These are phyloP conservation scores for Ispidina lecontei DNA, from an alignment of 2,797 vertebrate genomes.

Conservation along the genomic window DNA sequence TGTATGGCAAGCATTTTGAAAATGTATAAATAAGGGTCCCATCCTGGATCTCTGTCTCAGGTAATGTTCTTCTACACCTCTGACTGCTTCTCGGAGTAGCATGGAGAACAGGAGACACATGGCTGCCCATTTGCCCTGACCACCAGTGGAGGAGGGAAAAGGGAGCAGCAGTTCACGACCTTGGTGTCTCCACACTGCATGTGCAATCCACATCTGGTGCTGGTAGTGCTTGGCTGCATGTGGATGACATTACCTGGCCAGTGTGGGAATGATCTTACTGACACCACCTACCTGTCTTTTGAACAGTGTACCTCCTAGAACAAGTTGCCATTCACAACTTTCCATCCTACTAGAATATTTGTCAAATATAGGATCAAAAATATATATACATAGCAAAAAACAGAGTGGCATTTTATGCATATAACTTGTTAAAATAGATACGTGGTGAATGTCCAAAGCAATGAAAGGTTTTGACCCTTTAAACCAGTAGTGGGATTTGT, in stretches of 20 bases:
- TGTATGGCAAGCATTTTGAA: not conserved
- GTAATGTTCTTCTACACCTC: not conserved
- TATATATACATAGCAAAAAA: not conserved
- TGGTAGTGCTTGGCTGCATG: not conserved
- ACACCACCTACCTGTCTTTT: not conserved
- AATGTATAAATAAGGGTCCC: not conserved
- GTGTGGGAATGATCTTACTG: not conserved
- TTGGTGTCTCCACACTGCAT: not conserved
- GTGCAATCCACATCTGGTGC: not conserved
- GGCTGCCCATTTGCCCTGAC: not conserved
- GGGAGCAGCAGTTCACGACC: not conserved
- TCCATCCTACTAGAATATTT: not conserved
- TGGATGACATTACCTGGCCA: no score
- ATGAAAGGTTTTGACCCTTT: not conserved
- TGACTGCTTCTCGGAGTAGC: fast-evolving
- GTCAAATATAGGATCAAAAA: not conserved
- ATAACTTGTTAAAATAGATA: not conserved
- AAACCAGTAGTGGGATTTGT: not conserved
- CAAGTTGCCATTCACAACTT: not conserved
- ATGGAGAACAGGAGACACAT: fast-evolving
- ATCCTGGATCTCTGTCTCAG: not conserved
- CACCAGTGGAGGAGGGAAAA: fast-evolving
- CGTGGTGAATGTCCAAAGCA: not conserved
- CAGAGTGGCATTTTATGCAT: not conserved
- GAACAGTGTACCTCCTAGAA: not conserved